A percentile compares a stretch with the other conserved stretches of the same genome.
Evolutionary conservation across 2,113 vertebrate species (phyloP).

Genomic region (Silurus meridionalis): DNA sequence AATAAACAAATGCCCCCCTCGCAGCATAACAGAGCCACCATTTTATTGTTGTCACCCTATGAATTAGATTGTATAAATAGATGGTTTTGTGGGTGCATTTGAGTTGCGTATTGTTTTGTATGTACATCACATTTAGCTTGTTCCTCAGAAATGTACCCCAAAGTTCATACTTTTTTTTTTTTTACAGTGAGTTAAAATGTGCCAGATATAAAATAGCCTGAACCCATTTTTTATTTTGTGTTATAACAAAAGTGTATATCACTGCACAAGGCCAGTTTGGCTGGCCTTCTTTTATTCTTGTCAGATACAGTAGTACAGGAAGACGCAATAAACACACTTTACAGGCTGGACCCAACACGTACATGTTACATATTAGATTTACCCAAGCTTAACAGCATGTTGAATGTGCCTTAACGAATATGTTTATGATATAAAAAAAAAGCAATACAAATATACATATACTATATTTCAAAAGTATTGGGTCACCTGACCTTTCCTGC

Average conservation of each 20-base stretch:
- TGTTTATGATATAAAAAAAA: constrained; percentile 17
- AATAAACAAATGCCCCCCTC: not conserved
- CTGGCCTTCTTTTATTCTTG: constrained; percentile 64
- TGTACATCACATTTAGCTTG: not conserved
- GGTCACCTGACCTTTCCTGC: too few relatives aligned
- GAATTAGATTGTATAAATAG: not conserved
- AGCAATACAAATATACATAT: constrained; percentile 37
- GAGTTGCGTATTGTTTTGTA: not conserved
- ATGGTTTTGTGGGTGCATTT: not conserved
- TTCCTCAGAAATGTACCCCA: not conserved
- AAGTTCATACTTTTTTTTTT: too few relatives aligned
- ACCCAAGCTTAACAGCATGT: constrained; percentile 36
- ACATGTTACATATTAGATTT: constrained; percentile 26
- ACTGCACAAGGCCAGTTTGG: constrained; percentile 15
- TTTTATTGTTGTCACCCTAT: not conserved
- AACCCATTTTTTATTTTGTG: not conserved
- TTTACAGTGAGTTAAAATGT: not conserved
- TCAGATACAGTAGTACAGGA: constrained; percentile 67
- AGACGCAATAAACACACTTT: constrained; percentile 63
- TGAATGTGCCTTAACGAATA: constrained; percentile 29
- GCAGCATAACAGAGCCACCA: not conserved
- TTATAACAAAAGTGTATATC: constrained; percentile 14
- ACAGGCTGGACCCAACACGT: constrained; percentile 56
- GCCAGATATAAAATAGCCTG: not conserved
- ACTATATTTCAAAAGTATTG: too few relatives aligned